Evolutionary conservation across 2,888 invertebrate genomes (phyloP), one percentile per base, ranked within the genome.

Genomic region (Parnassius orleans): DNA sequence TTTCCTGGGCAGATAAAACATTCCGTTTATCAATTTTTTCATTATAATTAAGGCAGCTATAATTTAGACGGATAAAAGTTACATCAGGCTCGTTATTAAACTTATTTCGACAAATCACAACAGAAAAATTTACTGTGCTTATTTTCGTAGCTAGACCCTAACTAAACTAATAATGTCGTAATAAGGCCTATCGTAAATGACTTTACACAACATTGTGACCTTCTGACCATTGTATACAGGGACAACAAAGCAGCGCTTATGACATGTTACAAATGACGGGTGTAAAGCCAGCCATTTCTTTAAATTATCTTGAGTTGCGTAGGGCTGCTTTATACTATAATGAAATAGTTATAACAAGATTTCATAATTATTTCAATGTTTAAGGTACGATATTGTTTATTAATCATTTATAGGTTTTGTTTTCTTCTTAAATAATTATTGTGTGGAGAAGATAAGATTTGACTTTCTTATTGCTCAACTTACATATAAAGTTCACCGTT

Each of bases 161-260:
- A 52, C 58, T 58, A 19, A 46, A 61, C 11, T 48, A 47, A 47
- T 57, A 61, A 47, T 56, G 19, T 12, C 11, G 57, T 62, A 62
- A 62, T 54, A 44, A 50, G 54, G 44, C 41, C 9, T 15, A 14
- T 62, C 19, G 50, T 53, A 54, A 62, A 54, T 44, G n/a, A 33
- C 42, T 58, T 58, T 54, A 54, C 60, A 66, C 72, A 73, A 79
- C 81, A 75, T 71, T 78, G 80, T 80, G 71, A 74, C 3, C 46
- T 77, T 71, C 74, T 59, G 52, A 53, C 68, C 69, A 72, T 81
- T 81, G 80, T 81, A 74, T 57, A 56, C 46, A 56, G 54, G 61
- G 63, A 66, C 55, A 65, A 74, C 73, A 74, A 74, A 73, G 75
- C 73, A 65, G 61, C 68, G 52, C 60, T 65, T 64, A 53, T 64